Percentiles rank a stretch among this genome's conserved stretches.
Conservation (phyloP, 2,888 invertebrate species). For the Sminthurides aquaticus region DNA sequence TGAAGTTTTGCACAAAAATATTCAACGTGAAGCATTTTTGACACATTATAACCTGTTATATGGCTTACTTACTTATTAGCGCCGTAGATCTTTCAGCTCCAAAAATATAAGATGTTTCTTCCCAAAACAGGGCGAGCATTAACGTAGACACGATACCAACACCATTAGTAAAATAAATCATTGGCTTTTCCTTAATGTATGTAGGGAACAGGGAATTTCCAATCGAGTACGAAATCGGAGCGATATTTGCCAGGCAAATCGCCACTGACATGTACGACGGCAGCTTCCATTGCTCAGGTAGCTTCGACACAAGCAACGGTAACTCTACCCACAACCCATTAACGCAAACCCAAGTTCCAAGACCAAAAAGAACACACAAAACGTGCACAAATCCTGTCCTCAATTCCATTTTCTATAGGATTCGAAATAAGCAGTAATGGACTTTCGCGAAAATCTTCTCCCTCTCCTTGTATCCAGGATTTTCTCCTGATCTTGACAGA, state of each 20-base stretch:
- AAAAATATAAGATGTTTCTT: conserved; percentile 53
- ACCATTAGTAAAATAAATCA: conserved; percentile 49
- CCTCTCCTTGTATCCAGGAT: no score
- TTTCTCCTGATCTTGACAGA: no score
- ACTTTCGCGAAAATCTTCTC: no score
- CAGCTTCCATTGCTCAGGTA: conserved; percentile 81
- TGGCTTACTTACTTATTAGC: conserved; percentile 32
- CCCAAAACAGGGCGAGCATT: conserved; percentile 51
- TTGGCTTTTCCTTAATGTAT: conserved; percentile 46
- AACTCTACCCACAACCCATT: conserved; percentile 83
- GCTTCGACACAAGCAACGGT: conserved; percentile 67
- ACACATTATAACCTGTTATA: no score
- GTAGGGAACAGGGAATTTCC: conserved; percentile 44
- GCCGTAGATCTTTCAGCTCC: conserved; percentile 49
- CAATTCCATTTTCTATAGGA: background rate
- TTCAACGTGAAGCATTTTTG: no score
- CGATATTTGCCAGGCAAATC: conserved; percentile 73
- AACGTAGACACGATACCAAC: conserved; percentile 48
- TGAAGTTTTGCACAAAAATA: no score
- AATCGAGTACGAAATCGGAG: conserved; percentile 62
- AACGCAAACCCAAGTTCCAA: conserved; percentile 79
- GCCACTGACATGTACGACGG: conserved; percentile 75
- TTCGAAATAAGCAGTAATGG: no score
- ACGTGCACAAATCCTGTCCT: conserved; percentile 50
- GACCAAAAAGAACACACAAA: conserved; percentile 67